Evolutionary conservation across 2,888 invertebrate species (phyloP).

Genomic region (Mythimna ferrago): DNA sequence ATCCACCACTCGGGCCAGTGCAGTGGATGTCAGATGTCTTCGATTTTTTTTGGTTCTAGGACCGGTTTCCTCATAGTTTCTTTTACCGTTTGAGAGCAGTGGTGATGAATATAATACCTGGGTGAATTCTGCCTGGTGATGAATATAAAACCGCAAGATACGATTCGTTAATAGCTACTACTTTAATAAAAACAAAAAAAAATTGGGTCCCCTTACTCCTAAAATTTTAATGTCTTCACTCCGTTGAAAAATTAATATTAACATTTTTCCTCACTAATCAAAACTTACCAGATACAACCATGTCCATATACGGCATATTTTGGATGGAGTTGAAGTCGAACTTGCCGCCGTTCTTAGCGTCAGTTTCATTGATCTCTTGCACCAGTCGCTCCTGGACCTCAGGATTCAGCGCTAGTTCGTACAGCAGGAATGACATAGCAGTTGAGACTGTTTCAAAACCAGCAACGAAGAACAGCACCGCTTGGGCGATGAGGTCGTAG

Average conservation of each 20-base stretch:
- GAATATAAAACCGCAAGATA: too few relatives aligned
- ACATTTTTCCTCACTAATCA: not conserved
- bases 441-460: constrained; percentile 89
- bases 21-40: too few relatives aligned
- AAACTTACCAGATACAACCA: constrained; percentile 89
- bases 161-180: not conserved
- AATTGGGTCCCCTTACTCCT: not conserved
- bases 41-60: too few relatives aligned
- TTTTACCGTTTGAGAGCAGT: too few relatives aligned
- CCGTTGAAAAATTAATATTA: not conserved
- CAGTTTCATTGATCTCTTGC: constrained; percentile 88
- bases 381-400: constrained; percentile 90
- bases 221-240: not conserved
- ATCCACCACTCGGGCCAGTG: too few relatives aligned
- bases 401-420: constrained; percentile 90
- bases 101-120: too few relatives aligned
- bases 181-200: not conserved
- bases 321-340: constrained; percentile 88
- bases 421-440: constrained; percentile 86
- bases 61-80: too few relatives aligned
- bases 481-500: constrained; percentile 85
- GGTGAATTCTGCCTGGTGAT: too few relatives aligned
- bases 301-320: constrained; percentile 91
- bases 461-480: constrained; percentile 89
- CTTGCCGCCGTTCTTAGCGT: constrained; percentile 79